These are phyloP conservation scores for Drosophila nebulosa DNA, from an alignment of 1,140 invertebrate species.

Conservation along the genomic window DNA sequence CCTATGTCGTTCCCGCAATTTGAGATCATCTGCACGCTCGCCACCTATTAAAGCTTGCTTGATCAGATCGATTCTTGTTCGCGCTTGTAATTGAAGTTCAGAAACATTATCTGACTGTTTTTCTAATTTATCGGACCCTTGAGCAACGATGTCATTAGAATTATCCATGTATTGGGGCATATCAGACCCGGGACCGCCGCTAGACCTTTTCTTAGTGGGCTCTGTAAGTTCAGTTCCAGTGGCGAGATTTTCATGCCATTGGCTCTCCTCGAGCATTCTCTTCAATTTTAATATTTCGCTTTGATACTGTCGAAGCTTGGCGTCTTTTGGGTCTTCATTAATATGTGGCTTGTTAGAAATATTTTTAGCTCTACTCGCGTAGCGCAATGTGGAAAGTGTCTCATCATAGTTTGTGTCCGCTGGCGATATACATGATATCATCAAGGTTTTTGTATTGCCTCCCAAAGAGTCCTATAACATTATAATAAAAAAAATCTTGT, in stretches of 20 bases:
- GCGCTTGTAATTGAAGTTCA: constrained; percentile 75
- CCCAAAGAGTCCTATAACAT: constrained; percentile 91
- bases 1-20: constrained; percentile 86
- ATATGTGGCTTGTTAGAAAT: constrained; percentile 96
- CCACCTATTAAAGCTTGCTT: constrained; percentile 90
- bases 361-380: constrained; percentile 95
- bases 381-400: constrained; percentile 92
- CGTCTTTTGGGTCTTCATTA: constrained; percentile 97
- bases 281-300: constrained; percentile 90
- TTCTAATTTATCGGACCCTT: neutral
- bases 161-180: neutral
- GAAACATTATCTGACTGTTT: neutral
- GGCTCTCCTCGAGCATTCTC: constrained; percentile 84
- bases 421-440: constrained; percentile 96
- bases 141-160: neutral
- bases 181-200: constrained; percentile 43
- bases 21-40: constrained; percentile 87
- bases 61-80: constrained; percentile 85
- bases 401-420: constrained; percentile 95
- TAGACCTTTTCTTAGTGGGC: neutral
- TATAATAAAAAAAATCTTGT: neutral
- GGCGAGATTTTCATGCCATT: constrained; percentile 63
- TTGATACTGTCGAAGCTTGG: constrained; percentile 93
- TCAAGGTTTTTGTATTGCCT: constrained; percentile 96
- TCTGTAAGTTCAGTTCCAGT: constrained; percentile 2